Evolutionary conservation across 2,888 invertebrate species (phyloP).

Genomic region (Helleia helle): DNA sequence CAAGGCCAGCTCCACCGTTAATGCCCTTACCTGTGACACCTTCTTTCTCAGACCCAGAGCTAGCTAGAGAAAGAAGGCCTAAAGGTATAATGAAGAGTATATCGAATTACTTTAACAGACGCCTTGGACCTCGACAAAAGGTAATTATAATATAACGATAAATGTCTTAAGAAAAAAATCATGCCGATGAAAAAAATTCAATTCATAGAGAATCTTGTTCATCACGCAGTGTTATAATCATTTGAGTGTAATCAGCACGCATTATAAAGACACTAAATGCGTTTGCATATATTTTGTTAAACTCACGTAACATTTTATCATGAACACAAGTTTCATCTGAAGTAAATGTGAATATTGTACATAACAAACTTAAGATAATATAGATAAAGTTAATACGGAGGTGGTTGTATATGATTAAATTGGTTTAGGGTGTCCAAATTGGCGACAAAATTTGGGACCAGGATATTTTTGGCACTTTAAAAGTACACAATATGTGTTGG

Average conservation of each 20-base stretch:
- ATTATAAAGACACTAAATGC: conserved; percentile 11
- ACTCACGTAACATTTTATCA: conserved; percentile 11
- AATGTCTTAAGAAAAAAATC: too few relatives aligned
- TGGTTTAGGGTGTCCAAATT: conserved; percentile 35
- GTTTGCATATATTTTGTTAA: conserved; percentile 17
- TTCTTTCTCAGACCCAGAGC: conserved; percentile 75
- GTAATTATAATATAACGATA: conserved; percentile 36
- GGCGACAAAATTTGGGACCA: conserved; percentile 22
- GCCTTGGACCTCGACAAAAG: conserved; percentile 77
- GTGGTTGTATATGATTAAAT: conserved; percentile 23
- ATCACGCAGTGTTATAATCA: conserved; percentile 12
- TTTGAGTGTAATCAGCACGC: conserved; percentile 12
- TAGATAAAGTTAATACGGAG: conserved; percentile 17
- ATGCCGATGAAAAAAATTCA: background rate
- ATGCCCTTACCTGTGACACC: conserved; percentile 47
- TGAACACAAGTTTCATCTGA: conserved; percentile 11
- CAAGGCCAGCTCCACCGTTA: conserved; percentile 36
- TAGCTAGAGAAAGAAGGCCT: conserved; percentile 76
- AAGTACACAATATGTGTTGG: conserved; percentile 24
- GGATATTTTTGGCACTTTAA: conserved; percentile 19
- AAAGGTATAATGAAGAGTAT: conserved; percentile 90
- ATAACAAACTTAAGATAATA: conserved; percentile 21
- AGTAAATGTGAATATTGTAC: conserved; percentile 28
- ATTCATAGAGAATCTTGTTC: background rate
- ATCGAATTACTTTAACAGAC: conserved; percentile 86